These are phyloP conservation scores for Nasonovia ribisnigri DNA, from an alignment of 2,888 invertebrate genomes.

Conservation along the genomic window DNA sequence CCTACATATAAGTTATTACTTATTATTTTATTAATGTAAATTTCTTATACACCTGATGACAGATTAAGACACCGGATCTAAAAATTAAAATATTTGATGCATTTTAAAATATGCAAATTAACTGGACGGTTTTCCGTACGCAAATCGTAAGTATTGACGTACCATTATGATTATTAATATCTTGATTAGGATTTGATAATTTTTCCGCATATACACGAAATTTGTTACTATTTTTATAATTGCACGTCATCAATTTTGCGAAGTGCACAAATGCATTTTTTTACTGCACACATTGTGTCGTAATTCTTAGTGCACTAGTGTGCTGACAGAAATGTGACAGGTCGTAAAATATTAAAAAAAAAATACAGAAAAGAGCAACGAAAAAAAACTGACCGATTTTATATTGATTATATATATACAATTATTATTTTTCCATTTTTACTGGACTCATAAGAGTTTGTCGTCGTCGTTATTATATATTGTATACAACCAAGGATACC, in stretches of 20 bases:
- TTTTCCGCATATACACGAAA: background rate
- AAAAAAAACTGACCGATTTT: constrained; percentile 1
- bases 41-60: background rate
- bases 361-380: background rate
- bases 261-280: background rate
- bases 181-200: background rate
- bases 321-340: background rate
- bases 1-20: background rate
- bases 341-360: background rate
- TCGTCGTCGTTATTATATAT: background rate
- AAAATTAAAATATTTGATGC: background rate
- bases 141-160: background rate
- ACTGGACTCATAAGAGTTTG: background rate
- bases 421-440: background rate
- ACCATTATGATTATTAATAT: background rate
- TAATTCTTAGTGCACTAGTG: background rate
- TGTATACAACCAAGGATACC: background rate
- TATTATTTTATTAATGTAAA: background rate
- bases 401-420: constrained; percentile 13
- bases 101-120: background rate
- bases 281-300: background rate
- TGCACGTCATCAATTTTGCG: background rate
- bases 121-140: background rate
- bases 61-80: background rate
- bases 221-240: background rate